A percentile compares a stretch with the other conserved stretches of the same genome.
Evolutionary conservation across 2,797 vertebrate species (phyloP).

Genomic region (Thalassophryne amazonica): DNA sequence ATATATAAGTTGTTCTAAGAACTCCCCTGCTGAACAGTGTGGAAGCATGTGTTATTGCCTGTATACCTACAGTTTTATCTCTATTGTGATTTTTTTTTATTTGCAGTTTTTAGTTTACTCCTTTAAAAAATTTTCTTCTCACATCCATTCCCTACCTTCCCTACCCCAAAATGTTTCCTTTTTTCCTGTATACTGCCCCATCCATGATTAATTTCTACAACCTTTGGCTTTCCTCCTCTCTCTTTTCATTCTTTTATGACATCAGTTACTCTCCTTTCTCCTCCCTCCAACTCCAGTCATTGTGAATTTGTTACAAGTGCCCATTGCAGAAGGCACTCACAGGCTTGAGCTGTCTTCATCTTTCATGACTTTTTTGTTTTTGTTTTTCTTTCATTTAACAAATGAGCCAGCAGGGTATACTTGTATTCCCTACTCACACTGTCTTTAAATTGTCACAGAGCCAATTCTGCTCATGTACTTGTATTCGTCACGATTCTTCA

Average conservation of each 20-base stretch:
- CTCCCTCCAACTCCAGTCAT: neutral
- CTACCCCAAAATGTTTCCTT: too few relatives aligned
- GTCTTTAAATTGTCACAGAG: conserved; percentile 16
- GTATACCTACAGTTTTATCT: neutral
- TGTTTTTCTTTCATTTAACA: conserved; percentile 9
- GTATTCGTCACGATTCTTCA: conserved; percentile 27
- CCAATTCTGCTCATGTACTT: conserved; percentile 17
- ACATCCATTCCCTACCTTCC: conserved; percentile 12
- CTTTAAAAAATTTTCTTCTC: conserved; percentile 15
- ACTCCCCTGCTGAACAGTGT: conserved; percentile 1
- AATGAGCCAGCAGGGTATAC: neutral
- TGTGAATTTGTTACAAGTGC: conserved; percentile 21
- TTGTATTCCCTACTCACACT: conserved; percentile 20
- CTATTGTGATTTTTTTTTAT: neutral
- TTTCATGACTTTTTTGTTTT: too few relatives aligned
- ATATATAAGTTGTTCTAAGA: neutral
- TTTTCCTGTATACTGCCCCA: neutral
- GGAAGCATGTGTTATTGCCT: neutral
- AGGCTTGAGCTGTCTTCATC: conserved; percentile 15
- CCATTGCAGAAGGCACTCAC: conserved; percentile 21
- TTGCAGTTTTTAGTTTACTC: conserved; percentile 8
- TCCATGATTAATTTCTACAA: conserved; percentile 32
- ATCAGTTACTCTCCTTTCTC: conserved; percentile 10
- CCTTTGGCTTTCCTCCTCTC: conserved; percentile 12
- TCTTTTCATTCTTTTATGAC: conserved; percentile 8